Evolutionary conservation across 2,113 vertebrate genomes (phyloP).

Genomic region (Cynoglossus semilaevis): DNA sequence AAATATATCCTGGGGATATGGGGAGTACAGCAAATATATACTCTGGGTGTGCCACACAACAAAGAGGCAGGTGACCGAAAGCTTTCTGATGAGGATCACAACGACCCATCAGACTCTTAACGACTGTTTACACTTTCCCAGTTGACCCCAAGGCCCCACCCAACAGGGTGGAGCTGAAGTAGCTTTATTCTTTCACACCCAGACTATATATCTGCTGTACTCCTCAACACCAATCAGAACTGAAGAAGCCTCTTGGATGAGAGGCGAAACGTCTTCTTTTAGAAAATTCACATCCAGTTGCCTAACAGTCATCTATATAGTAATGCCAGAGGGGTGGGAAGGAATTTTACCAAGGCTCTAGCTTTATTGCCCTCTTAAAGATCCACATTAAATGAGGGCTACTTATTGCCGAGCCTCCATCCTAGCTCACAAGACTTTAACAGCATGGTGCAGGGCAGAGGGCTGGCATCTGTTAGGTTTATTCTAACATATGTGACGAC

Average conservation of each 20-base stretch:
- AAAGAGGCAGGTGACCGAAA: constrained; percentile 88
- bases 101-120: too few relatives aligned
- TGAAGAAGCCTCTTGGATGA: constrained; percentile 87
- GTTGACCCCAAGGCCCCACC: too few relatives aligned
- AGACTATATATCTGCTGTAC: too few relatives aligned
- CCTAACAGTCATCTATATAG: constrained; percentile 62
- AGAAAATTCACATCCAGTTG: too few relatives aligned
- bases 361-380: constrained; percentile 76
- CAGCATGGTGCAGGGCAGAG: constrained; percentile 51
- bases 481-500: too few relatives aligned
- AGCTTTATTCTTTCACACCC: too few relatives aligned
- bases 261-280: too few relatives aligned
- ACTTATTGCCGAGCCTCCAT: constrained; percentile 68
- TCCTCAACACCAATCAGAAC: too few relatives aligned
- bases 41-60: constrained; percentile 97
- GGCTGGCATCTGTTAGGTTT: constrained; percentile 50
- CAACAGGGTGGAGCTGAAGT: too few relatives aligned
- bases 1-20: constrained; percentile 92
- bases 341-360: constrained; percentile 58
- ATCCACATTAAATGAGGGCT: constrained; percentile 72
- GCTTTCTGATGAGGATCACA: too few relatives aligned
- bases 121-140: too few relatives aligned
- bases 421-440: constrained; percentile 67
- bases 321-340: constrained; percentile 41
- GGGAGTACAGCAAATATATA: too few relatives aligned